A percentile compares a stretch with the other conserved stretches of the same genome.
Evolutionary conservation across 2,888 invertebrate genomes (phyloP).

Genomic region (Sminthurinus aureus): DNA sequence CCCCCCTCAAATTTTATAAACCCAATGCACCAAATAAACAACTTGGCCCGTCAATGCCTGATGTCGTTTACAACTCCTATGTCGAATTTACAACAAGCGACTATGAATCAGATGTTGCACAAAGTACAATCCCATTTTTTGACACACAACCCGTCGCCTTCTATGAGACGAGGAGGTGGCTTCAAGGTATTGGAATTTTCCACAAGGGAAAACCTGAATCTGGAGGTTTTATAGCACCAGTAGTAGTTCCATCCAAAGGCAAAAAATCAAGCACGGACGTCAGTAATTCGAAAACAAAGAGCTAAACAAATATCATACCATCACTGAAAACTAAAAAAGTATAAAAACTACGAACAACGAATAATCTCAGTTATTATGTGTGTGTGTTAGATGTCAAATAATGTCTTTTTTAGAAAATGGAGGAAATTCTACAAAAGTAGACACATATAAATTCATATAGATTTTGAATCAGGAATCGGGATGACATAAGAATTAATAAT

Average conservation of each 20-base stretch:
- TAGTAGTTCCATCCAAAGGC: conserved; percentile 35
- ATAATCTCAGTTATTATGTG: not conserved
- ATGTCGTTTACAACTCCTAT: conserved; percentile 38
- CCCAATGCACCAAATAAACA: conserved; percentile 29
- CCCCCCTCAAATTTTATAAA: conserved; percentile 21
- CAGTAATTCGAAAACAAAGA: no score
- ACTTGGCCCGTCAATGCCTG: conserved; percentile 43
- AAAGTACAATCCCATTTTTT: conserved; percentile 42
- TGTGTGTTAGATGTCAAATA: not conserved
- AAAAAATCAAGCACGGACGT: conserved; percentile 11
- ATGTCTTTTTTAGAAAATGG: no score
- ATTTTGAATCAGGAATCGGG: no score
- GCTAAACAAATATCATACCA: no score
- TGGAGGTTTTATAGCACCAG: conserved; percentile 41
- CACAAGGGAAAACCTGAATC: conserved; percentile 42
- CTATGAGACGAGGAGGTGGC: conserved; percentile 43
- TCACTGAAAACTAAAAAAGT: not conserved
- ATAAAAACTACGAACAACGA: not conserved
- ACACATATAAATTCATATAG: no score
- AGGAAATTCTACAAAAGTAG: no score
- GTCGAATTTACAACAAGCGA: conserved; percentile 38
- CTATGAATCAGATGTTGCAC: conserved; percentile 40
- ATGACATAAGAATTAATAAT: no score
- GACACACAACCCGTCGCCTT: conserved; percentile 43
- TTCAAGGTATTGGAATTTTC: conserved; percentile 41